A percentile compares a stretch with the other conserved stretches of the same genome.
These are phyloP conservation scores for Plebejus argus DNA, from an alignment of 2,888 invertebrate species.

Conservation along the genomic window DNA sequence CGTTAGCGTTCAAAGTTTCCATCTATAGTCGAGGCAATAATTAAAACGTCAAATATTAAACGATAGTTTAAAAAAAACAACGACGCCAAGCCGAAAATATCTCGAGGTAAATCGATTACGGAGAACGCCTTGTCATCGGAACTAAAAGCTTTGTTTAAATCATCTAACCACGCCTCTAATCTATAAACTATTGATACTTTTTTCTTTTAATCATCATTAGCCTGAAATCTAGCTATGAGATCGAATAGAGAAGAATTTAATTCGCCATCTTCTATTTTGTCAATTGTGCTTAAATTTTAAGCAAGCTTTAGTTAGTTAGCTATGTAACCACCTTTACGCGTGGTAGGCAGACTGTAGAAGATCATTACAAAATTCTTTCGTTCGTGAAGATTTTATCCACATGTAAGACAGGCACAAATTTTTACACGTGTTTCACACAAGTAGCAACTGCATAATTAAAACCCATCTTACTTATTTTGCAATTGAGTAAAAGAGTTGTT, in stretches of 20 bases:
- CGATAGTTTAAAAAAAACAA: slow-evolving; percentile 64
- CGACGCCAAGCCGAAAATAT: slow-evolving; percentile 41
- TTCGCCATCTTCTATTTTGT: not conserved
- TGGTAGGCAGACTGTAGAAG: slow-evolving; percentile 26
- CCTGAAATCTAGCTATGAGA: not conserved
- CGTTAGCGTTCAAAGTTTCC: slow-evolving; percentile 11
- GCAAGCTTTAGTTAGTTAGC: not conserved
- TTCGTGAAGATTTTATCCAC: slow-evolving; percentile 22
- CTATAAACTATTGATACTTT: slow-evolving; percentile 27
- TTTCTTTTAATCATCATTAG: not conserved
- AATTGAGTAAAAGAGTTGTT: no score
- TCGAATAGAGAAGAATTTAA: not conserved
- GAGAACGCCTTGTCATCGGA: slow-evolving; percentile 60
- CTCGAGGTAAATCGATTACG: slow-evolving; percentile 44
- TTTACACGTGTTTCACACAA: not conserved
- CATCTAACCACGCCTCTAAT: slow-evolving; percentile 59
- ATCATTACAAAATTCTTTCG: slow-evolving; percentile 19
- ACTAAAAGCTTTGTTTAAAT: slow-evolving; percentile 74
- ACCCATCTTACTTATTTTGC: not conserved
- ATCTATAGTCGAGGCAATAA: slow-evolving; percentile 33
- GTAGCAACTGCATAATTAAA: not conserved
- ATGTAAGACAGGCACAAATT: slow-evolving; percentile 20
- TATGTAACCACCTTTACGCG: slow-evolving; percentile 13
- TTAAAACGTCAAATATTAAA: slow-evolving; percentile 46
- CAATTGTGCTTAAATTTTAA: not conserved